Percentiles rank a stretch among this genome's conserved stretches.
Conservation (phyloP, 2,797 vertebrate genomes). For the Sebastes steindachneri region DNA sequence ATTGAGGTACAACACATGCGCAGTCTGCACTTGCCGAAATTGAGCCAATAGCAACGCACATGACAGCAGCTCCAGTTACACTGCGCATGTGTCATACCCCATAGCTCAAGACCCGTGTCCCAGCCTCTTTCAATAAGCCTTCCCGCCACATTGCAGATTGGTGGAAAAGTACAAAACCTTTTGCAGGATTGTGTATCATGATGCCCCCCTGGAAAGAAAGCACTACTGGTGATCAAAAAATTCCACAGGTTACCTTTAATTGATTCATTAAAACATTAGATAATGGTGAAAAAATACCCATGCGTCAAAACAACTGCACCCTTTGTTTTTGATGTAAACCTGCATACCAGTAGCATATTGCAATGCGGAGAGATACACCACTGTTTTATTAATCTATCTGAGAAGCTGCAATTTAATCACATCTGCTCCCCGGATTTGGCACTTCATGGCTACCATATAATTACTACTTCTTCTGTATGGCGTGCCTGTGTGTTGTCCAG, state of each 20-base stretch:
- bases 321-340: neutral
- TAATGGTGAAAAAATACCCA: neutral
- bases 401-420: neutral
- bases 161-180: neutral
- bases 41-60: too few relatives aligned
- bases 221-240: neutral
- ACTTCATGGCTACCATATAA: neutral
- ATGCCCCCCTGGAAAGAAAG: neutral
- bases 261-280: neutral
- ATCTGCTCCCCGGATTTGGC: neutral
- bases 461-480: neutral
- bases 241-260: neutral
- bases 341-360: neutral
- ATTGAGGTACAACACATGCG: too few relatives aligned
- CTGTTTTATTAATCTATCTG: neutral
- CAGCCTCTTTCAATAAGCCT: fast-evolving
- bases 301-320: neutral
- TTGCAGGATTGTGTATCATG: neutral
- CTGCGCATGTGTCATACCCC: too few relatives aligned
- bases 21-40: too few relatives aligned
- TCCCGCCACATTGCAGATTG: neutral
- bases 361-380: neutral
- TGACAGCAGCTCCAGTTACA: too few relatives aligned
- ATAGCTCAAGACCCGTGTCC: too few relatives aligned
- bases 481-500: neutral